Evolutionary conservation across 2,113 vertebrate species (phyloP), one percentile per base, ranked within the genome.

Genomic region (Myodes glareolus): DNA sequence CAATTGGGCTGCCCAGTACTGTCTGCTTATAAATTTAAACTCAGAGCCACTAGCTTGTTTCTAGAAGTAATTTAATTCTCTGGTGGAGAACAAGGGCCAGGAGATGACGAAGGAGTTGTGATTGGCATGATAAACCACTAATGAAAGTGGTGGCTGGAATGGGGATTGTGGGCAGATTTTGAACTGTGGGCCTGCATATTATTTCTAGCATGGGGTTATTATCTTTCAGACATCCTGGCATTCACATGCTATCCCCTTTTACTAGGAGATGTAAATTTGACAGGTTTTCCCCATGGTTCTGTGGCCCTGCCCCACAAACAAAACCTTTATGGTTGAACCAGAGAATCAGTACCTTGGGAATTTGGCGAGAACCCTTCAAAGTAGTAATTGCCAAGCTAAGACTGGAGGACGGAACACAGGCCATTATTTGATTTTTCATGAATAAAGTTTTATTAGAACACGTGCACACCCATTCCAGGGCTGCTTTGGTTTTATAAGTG

Each of bases 371-470:
- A 14, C n/a, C 4, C 19, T 78, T 39, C 39, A 31, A 39, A 45
- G n/a, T 45, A 27, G 58, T 65, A 65, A 65, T 85, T 65, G 31
- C 58, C 39, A 65, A 63, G 39, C 14, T 45, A 85, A 63, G 61
- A 42, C 27, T 65, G 4, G 81, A 65, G 58, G 61, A 39, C 80
- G 39, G n/a, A 78, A 52, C n/a, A 39, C 77, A 89, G 61, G 39
- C 45, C 13, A 33, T 50, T 21, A 55, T 90, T 65, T 3, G 0
- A 42, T 58, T 42, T 90, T 90, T 81, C n/a, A 45, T 75, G n/a
- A 90, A 93, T 84, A 88, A 95, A 96, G 80, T 89, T 95, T 91
- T 92, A 55, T 87, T 89, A 72, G 72, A 61, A 73, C 7, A 45
- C 23, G 52, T 42, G 33, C 45, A 25, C 0, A 2, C 10, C 3